Evolutionary conservation across 2,797 vertebrate species (phyloP).

Genomic region (Sphenopsis melanotis): DNA sequence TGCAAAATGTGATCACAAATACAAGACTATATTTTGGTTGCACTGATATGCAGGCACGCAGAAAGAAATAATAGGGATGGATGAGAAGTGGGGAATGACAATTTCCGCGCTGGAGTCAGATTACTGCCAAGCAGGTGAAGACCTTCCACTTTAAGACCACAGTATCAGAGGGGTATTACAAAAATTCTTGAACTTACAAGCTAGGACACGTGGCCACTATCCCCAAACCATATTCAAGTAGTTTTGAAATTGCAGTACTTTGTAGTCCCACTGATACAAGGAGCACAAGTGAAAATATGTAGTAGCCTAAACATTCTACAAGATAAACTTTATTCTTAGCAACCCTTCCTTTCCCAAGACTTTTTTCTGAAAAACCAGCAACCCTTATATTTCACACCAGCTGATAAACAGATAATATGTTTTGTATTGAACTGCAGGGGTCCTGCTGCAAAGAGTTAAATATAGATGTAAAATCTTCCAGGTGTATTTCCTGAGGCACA

Average conservation of each 20-base stretch:
- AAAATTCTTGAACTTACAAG: neutral
- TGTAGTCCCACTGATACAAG: rapidly evolving
- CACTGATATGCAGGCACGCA: neutral
- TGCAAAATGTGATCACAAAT: neutral
- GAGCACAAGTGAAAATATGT: neutral
- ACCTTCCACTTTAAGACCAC: neutral
- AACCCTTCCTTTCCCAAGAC: neutral
- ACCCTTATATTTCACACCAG: neutral
- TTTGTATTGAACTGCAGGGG: neutral
- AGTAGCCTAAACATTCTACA: neutral
- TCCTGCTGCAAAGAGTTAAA: neutral
- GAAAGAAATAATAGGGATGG: neutral
- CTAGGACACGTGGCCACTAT: neutral
- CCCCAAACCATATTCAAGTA: neutral
- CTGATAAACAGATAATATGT: neutral
- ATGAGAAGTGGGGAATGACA: neutral
- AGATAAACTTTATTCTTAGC: neutral
- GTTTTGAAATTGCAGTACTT: neutral
- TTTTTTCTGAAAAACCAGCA: neutral
- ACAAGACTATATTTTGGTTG: neutral
- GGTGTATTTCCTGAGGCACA: neutral
- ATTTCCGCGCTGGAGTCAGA: neutral
- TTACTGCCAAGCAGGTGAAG: neutral
- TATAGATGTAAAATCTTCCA: neutral
- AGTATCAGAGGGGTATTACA: neutral